phyloP scores from a whole-genome alignment of 2,888 invertebrate genomes.

The Dryadula phaetusa region DNA sequence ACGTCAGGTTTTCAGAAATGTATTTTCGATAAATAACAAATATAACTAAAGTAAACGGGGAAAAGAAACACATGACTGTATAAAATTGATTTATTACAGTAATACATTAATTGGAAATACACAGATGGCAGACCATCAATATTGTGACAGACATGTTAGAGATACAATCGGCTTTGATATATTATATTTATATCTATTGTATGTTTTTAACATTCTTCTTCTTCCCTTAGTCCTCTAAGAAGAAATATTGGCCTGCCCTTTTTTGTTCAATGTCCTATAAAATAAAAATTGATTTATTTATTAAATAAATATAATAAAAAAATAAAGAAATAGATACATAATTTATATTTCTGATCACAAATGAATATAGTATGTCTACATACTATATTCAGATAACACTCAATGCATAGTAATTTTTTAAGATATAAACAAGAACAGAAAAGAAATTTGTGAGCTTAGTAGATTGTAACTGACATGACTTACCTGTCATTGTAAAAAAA shows the following conservation, averaged over 20 bases:
- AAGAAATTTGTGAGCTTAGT: too few relatives aligned
- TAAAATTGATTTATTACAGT: constrained; percentile 81
- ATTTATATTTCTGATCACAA: too few relatives aligned
- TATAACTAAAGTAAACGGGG: neutral
- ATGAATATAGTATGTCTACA: too few relatives aligned
- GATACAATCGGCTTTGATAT: constrained; percentile 58
- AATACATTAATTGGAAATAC: constrained; percentile 77
- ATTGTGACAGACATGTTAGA: constrained; percentile 60
- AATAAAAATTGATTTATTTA: constrained; percentile 27
- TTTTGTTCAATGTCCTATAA: constrained; percentile 97
- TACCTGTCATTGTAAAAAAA: too few relatives aligned
- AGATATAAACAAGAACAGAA: too few relatives aligned
- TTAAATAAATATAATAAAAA: too few relatives aligned
- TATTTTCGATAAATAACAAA: neutral
- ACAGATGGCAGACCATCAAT: constrained; percentile 63
- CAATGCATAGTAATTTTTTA: too few relatives aligned
- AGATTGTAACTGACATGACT: too few relatives aligned
- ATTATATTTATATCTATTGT: constrained; percentile 58
- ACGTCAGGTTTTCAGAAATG: too few relatives aligned
- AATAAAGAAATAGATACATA: too few relatives aligned
- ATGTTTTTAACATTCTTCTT: constrained; percentile 55
- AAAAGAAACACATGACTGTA: constrained; percentile 56
- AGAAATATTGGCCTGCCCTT: constrained; percentile 98
- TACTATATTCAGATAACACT: too few relatives aligned
- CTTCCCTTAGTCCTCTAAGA: constrained; percentile 94